Conservation (phyloP, 2,797 vertebrate species). For the Hyperoplus lanceolatus region DNA sequence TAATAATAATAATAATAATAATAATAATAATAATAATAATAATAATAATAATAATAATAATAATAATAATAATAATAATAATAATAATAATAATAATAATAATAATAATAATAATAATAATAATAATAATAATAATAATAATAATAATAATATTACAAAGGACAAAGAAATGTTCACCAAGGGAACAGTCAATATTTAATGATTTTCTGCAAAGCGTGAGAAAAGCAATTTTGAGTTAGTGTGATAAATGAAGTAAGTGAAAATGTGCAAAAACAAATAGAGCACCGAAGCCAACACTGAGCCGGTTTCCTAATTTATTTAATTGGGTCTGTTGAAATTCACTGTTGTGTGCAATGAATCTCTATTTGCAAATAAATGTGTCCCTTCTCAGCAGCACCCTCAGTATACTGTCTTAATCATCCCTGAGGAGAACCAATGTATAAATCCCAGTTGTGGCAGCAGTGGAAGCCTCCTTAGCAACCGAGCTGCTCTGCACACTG, state of each 20-base stretch:
- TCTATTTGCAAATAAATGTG: slow-evolving; percentile 51
- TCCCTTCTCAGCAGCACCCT: slow-evolving; percentile 25
- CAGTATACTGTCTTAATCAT: slow-evolving; percentile 34
- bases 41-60: too few species aligned
- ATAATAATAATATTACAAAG: too few species aligned
- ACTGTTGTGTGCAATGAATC: slow-evolving; percentile 50
- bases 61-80: too few species aligned
- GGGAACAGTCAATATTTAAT: slow-evolving; percentile 18
- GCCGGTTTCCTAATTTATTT: slow-evolving; percentile 42
- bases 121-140: too few species aligned
- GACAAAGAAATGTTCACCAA: not conserved
- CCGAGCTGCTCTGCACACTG: not conserved
- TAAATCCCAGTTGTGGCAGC: slow-evolving; percentile 15
- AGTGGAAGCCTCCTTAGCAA: slow-evolving; percentile 23
- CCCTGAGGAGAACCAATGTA: slow-evolving; percentile 38
- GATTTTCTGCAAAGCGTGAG: slow-evolving; percentile 1
- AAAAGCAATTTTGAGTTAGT: slow-evolving; percentile 20
- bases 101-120: too few species aligned
- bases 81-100: too few species aligned
- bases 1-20: too few species aligned
- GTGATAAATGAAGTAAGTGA: slow-evolving; percentile 32
- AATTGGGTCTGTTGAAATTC: slow-evolving; percentile 34
- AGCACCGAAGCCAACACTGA: slow-evolving; percentile 1
- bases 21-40: too few species aligned
- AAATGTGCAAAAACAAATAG: slow-evolving; percentile 39